Percentiles rank a stretch among this genome's conserved stretches.
phyloP scores from a whole-genome alignment of 1,140 invertebrate genomes.

The Orius insidiosus region DNA sequence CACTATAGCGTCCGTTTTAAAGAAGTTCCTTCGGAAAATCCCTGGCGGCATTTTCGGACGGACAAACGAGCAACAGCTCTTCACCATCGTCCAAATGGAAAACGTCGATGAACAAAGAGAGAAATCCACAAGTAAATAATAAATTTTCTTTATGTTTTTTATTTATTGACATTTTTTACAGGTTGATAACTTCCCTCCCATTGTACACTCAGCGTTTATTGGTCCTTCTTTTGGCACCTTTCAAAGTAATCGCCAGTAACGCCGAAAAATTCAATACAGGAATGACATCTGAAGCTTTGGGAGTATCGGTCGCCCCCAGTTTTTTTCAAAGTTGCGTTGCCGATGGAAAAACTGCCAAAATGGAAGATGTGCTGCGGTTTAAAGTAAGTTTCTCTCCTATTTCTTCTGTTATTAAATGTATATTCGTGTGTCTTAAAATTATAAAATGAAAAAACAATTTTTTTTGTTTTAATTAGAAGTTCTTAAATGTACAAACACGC shows the following conservation, averaged over 20 bases:
- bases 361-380: constrained; percentile 86
- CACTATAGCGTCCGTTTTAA: constrained; percentile 93
- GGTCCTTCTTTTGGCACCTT: constrained; percentile 91
- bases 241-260: constrained; percentile 86
- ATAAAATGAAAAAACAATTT: background rate
- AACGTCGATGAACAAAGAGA: constrained; percentile 70
- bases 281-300: constrained; percentile 92
- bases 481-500: too few relatives aligned
- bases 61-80: constrained; percentile 76
- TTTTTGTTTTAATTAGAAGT: background rate
- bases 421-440: background rate
- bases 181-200: constrained; percentile 74
- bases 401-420: constrained; percentile 1
- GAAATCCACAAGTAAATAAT: constrained; percentile 75
- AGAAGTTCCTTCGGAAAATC: constrained; percentile 94
- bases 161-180: constrained; percentile 33
- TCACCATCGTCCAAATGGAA: constrained; percentile 65
- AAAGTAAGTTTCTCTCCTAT: constrained; percentile 42
- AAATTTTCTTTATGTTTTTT: too few relatives aligned
- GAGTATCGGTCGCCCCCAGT: constrained; percentile 89
- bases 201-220: constrained; percentile 80
- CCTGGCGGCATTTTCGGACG: constrained; percentile 88
- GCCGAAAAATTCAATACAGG: constrained; percentile 73
- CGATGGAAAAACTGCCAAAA: constrained; percentile 78
- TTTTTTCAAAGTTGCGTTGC: constrained; percentile 94